phyloP scores from a whole-genome alignment of 2,888 invertebrate genomes.

The Drosophila nr. perissopoda region DNA sequence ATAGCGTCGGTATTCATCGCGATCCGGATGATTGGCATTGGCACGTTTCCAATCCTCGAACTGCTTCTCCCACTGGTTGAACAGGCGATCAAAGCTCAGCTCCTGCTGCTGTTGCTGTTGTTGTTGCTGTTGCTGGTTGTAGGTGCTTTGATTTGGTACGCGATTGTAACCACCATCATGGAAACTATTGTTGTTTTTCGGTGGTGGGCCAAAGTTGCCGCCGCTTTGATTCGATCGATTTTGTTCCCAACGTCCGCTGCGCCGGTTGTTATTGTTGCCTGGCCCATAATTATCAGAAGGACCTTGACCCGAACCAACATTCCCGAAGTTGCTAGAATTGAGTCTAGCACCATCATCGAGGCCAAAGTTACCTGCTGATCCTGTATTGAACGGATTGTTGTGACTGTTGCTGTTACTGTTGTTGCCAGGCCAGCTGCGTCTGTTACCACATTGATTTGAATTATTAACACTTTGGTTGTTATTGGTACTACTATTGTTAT shows the following conservation, averaged over 20 bases:
- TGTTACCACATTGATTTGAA: slow-evolving; percentile 23
- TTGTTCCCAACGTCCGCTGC: slow-evolving; percentile 38
- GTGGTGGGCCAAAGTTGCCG: slow-evolving; percentile 26
- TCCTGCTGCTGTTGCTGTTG: slow-evolving; percentile 90
- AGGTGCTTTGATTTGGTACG: slow-evolving; percentile 70
- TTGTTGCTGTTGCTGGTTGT: slow-evolving; percentile 90
- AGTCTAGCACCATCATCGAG: slow-evolving; percentile 11
- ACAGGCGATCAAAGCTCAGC: slow-evolving; percentile 94
- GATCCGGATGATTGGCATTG: slow-evolving; percentile 96
- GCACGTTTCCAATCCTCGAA: slow-evolving; percentile 96
- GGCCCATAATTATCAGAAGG: slow-evolving; percentile 19
- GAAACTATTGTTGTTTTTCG: slow-evolving; percentile 21
- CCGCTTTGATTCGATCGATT: slow-evolving; percentile 32
- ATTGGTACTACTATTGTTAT: slow-evolving; percentile 15
- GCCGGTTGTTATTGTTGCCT: slow-evolving; percentile 21
- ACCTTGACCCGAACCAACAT: slow-evolving; percentile 18
- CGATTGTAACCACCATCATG: slow-evolving; percentile 31
- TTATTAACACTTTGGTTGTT: slow-evolving; percentile 16
- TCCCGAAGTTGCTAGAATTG: slow-evolving; percentile 21
- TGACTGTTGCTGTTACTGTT: slow-evolving; percentile 20
- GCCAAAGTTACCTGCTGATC: slow-evolving; percentile 4
- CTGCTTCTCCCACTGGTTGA: slow-evolving; percentile 95
- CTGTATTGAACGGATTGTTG: slow-evolving; percentile 33
- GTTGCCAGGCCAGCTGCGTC: slow-evolving; percentile 40
- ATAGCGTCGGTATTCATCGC: slow-evolving; percentile 93